Conservation (phyloP, 2,888 invertebrate genomes). For the Stenurella melanura region DNA sequence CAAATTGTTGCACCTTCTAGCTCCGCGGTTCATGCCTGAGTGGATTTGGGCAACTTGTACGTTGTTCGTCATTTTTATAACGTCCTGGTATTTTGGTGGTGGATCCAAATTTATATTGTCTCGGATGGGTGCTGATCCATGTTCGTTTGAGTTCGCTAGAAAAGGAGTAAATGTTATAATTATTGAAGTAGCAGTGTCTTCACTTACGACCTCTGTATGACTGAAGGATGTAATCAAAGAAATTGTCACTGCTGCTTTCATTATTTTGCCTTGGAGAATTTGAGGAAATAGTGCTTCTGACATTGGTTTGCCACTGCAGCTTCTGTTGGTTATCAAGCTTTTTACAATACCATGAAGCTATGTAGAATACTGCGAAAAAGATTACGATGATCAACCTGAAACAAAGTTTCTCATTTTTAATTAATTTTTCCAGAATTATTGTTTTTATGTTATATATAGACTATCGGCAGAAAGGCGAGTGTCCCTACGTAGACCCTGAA, state of each 20-base stretch:
- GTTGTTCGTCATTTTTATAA: conserved; percentile 43
- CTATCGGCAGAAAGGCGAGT: no score
- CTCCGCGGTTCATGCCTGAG: not conserved
- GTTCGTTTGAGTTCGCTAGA: conserved; percentile 9
- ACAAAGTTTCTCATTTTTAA: not conserved
- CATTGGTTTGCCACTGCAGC: conserved; percentile 10
- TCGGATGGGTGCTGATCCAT: not conserved
- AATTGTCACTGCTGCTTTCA: conserved; percentile 16
- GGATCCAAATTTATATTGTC: not conserved
- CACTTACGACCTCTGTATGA: no score
- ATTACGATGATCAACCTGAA: conserved; percentile 42
- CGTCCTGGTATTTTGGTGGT: conserved; percentile 49
- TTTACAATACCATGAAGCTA: conserved; percentile 48
- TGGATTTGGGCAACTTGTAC: conserved; percentile 39
- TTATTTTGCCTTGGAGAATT: not conserved
- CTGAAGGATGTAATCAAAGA: not conserved
- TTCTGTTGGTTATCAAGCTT: conserved; percentile 22
- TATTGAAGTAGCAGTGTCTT: no score
- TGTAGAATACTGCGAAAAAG: conserved; percentile 43
- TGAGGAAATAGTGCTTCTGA: not conserved
- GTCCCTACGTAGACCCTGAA: no score
- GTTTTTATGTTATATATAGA: no score
- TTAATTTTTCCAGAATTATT: not conserved
- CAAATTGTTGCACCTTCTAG: no score
- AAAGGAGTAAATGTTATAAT: not conserved